These are phyloP conservation scores for Lepisosteus oculatus DNA, from an alignment of 2,113 vertebrate species.

Conservation along the genomic window DNA sequence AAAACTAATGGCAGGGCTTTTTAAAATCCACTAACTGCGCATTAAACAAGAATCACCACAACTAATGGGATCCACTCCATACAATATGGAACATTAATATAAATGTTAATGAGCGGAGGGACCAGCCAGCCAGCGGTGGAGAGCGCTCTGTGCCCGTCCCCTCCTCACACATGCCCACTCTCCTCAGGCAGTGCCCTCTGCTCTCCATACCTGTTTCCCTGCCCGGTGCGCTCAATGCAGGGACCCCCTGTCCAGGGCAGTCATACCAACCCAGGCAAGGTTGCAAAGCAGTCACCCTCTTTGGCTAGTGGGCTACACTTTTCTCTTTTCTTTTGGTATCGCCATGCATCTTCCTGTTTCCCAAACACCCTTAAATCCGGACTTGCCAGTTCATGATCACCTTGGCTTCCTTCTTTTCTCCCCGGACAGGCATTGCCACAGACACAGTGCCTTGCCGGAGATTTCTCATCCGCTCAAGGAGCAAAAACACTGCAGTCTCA, in stretches of 20 bases:
- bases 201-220: conserved; percentile 8
- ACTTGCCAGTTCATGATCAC: no score
- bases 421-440: no score
- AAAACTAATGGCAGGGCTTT: conserved; percentile 59
- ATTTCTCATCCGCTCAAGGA: no score
- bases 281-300: neutral
- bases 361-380: no score
- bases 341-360: no score
- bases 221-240: no score
- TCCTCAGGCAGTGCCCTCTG: conserved; percentile 38
- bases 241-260: no score
- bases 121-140: conserved; percentile 36
- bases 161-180: conserved; percentile 23
- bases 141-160: conserved; percentile 17
- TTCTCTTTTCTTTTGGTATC: no score
- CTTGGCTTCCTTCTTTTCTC: no score
- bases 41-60: conserved; percentile 67
- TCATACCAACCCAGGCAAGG: neutral
- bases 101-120: conserved; percentile 69
- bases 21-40: conserved; percentile 57
- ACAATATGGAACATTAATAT: conserved; percentile 78
- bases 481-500: no score
- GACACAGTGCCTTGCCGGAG: no score
- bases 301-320: no score
- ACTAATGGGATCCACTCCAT: conserved; percentile 77